phyloP scores from a whole-genome alignment of 2,888 invertebrate genomes.

The Mongoloraphidia duomilia region DNA sequence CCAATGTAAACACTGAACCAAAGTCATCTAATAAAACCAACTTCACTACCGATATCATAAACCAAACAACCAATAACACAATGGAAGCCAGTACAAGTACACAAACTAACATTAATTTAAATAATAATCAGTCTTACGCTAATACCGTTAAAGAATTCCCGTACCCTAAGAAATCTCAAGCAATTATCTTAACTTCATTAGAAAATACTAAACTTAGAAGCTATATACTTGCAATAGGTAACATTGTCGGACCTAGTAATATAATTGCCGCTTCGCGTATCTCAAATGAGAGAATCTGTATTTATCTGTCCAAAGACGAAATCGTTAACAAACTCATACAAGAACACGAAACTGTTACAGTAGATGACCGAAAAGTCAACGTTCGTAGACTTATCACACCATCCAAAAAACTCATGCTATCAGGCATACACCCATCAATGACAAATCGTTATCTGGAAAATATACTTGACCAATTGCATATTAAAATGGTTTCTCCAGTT shows the following conservation, averaged over 20 bases:
- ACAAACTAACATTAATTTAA: no score
- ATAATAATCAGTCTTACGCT: no score
- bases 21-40: no score
- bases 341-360: constrained; percentile 1
- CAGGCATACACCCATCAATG: constrained; percentile 2
- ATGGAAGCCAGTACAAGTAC: no score
- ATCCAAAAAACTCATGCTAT: not conserved
- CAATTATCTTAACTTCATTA: constrained; percentile 7
- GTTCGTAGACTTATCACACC: not conserved
- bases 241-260: constrained; percentile 3
- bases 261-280: constrained; percentile 10
- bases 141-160: no score
- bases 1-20: no score
- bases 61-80: no score
- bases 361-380: not conserved
- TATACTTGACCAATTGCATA: not conserved
- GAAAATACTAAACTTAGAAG: constrained; percentile 4
- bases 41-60: no score
- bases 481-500: constrained; percentile 3
- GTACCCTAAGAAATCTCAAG: constrained; percentile 11
- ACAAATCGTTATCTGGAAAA: constrained; percentile 1
- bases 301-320: constrained; percentile 7
- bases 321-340: constrained; percentile 5
- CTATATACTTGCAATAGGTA: constrained; percentile 7
- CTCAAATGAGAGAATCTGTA: constrained; percentile 9